Percentiles rank a stretch among this genome's conserved stretches.
phyloP scores from a whole-genome alignment of 2,797 vertebrate species.

The Anableps anableps region DNA sequence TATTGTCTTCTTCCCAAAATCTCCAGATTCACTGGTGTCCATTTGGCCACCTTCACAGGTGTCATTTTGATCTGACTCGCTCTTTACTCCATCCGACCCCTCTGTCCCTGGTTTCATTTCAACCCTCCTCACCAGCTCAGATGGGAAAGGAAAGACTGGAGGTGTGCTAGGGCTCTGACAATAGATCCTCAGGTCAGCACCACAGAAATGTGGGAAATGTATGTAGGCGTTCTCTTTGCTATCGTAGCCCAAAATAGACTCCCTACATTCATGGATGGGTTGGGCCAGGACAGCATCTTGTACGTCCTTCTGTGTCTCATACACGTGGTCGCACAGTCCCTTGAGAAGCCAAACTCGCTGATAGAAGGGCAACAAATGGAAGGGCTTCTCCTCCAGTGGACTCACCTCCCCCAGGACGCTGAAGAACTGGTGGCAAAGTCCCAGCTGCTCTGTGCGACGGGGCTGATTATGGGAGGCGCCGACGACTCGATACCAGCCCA shows the following conservation, averaged over 20 bases:
- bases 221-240: conserved; percentile 93
- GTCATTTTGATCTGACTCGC: conserved; percentile 35
- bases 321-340: conserved; percentile 95
- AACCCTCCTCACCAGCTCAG: conserved; percentile 77
- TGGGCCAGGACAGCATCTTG: conserved; percentile 94
- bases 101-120: conserved; percentile 52
- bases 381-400: conserved; percentile 90
- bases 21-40: conserved; percentile 36
- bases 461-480: conserved; percentile 86
- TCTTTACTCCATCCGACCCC: conserved; percentile 43
- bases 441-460: conserved; percentile 89
- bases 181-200: conserved; percentile 96
- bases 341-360: conserved; percentile 97
- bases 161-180: conserved; percentile 91
- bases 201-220: conserved; percentile 99
- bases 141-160: conserved; percentile 85
- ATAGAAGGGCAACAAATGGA: conserved; percentile 91
- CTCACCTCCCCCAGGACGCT: conserved; percentile 87
- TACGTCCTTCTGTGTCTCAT: conserved; percentile 95
- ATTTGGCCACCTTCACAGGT: conserved; percentile 21
- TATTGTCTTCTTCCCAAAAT: conserved; percentile 38
- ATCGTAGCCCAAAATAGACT: conserved; percentile 99
- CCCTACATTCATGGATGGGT: conserved; percentile 97
- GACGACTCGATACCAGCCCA: conserved; percentile 89
- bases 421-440: conserved; percentile 93